Evolutionary conservation across 2,888 invertebrate species (phyloP), one percentile per base, ranked within the genome.

Genomic region (Yponomeuta cagnagella): DNA sequence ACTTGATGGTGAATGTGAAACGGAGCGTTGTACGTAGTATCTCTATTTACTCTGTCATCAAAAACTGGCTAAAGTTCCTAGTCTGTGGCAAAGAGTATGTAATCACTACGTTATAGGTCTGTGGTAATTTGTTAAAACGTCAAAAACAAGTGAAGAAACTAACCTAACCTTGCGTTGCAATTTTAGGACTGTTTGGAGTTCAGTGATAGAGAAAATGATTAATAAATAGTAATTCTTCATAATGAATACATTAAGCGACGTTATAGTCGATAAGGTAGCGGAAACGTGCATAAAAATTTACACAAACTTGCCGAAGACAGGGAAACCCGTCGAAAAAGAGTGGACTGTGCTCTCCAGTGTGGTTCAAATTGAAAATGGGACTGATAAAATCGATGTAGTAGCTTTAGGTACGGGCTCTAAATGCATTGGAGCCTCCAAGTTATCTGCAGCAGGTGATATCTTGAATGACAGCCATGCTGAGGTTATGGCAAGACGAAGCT

Each of bases 391-490:
- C 63, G 92, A 94, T 80, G 94, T 98, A 4, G 94, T 98, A 43
- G 93, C 98, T n/a, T 83, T 98, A 71, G 98, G 97, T 2, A 97
- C 97, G 2, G 98, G 98, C 0, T 96, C 98, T 0, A 98, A 98
- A 90, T 98, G 98, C 84, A 93, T 98, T 74, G 98, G 98, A 1
- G 92, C 93, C 71, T 86, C 88, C 3, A 94, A 94, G 82, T 90
- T 96, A 89, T 95, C 94, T 70, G 78, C 89, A 2, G 83, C 82
- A 48, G 98, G 98, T 1, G 94, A 94, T 77, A 92, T 96, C 73
- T 79, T 99, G 15, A 97, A 97, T 82, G 98, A 99, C 84, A 97
- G 97, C 63, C 98, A 99, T 89, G 98, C 98, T 1, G 98, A 99
- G 92, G 93, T 98, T 37, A 88, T 98, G 70, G 96, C 97, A 8